Base-by-base conservation (phyloP, 2,797 vertebrate species). In the Garrulus glandarius region DNA sequence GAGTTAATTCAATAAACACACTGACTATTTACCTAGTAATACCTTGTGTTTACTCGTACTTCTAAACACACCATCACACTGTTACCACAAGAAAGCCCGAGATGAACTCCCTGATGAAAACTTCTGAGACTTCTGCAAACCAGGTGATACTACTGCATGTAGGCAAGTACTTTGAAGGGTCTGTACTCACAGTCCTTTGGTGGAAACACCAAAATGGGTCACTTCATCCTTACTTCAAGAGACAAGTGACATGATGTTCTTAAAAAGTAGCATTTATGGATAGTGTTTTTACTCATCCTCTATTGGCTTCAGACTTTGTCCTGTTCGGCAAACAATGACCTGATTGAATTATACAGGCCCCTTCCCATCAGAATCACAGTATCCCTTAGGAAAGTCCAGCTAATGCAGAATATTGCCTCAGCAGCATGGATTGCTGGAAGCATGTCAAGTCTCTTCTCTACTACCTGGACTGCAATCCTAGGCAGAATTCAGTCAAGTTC, bases 11-110 rank as follows among this genome's bases (percentile, higher is more conserved):
- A 91, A 75, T 69, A 94, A 95, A 91, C 52, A 71, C 43, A 46
- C 52, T 53, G 76, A 86, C 36, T 93, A 95, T 96, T 96, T 95
- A 90, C 74, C 74, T 61, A 92, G 63, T 76, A 95, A 89, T 95
- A 91, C 56, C 47, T 91, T 5, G 2, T 84, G 87, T 86, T 95
- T 95, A 84, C 86, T 91, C 72, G 37, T 72, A 84, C 87, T 95
- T 94, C 44, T 88, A 91, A 94, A 94, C 80, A 79, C 32, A 82
- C 41, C 36, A 36, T 71, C 72, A 36, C 23, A 60, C 37, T 72
- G 70, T 69, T 82, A 84, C 86, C 63, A 68, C 82, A 92, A 88
- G 59, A 95, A 91, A 95, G 67, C 44, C 84, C 0, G 21, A 95
- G 92, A 91, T 80, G n/a, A 80, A 32, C 39, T 84, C 79, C 64